These are phyloP conservation scores for Oophaga pumilio DNA, from an alignment of 2,113 vertebrate genomes.

Conservation along the genomic window DNA sequence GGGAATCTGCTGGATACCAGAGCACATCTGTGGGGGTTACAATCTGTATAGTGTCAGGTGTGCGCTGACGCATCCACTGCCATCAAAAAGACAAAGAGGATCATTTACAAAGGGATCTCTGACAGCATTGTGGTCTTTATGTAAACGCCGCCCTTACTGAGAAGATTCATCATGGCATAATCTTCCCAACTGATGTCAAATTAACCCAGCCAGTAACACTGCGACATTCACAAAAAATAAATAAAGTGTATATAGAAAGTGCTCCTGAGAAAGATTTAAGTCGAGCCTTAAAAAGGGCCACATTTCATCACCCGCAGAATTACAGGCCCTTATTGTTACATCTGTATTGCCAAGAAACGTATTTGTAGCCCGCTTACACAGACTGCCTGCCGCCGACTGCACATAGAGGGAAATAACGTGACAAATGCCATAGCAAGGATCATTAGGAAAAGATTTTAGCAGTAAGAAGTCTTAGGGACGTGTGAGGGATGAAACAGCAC, in stretches of 20 bases:
- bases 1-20: not conserved
- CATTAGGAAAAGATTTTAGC: slow-evolving; percentile 9
- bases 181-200: not conserved
- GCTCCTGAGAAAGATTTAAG: not conserved
- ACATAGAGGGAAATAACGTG: not conserved
- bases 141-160: not conserved
- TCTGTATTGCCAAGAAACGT: not conserved
- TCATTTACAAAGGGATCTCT: not conserved
- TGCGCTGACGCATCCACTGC: not conserved
- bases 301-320: not conserved
- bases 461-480: not conserved
- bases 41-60: not conserved
- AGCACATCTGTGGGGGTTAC: not conserved
- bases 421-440: slow-evolving; percentile 2
- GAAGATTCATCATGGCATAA: not conserved
- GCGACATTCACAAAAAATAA: too few species aligned
- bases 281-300: not conserved
- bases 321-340: not conserved
- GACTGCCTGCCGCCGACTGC: not conserved
- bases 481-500: not conserved
- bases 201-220: slow-evolving; percentile 3
- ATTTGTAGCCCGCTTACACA: not conserved
- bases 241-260: not conserved
- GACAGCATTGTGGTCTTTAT: not conserved
- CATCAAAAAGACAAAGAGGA: not conserved